Conservation (phyloP, 2,113 vertebrate species). For the Psittacula cyanocephala region DNA sequence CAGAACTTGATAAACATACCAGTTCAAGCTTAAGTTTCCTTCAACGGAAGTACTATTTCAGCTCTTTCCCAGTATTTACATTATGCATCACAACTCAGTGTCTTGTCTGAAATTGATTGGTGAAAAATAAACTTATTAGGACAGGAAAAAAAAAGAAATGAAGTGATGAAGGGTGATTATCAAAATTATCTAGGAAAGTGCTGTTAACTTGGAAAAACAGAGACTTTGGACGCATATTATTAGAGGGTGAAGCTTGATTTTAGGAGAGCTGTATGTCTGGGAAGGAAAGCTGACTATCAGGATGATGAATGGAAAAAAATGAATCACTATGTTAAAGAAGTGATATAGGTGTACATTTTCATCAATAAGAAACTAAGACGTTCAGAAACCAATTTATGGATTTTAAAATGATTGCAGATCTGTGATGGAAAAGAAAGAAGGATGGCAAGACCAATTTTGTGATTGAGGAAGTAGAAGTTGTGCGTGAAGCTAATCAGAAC, state of each 20-base stretch:
- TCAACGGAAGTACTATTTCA: background rate
- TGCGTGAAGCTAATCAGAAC: background rate
- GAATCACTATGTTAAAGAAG: background rate
- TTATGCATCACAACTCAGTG: background rate
- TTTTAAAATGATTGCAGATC: background rate
- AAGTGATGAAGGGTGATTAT: background rate
- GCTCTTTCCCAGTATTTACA: background rate
- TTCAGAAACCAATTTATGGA: background rate
- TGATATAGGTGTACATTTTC: background rate
- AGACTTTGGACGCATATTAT: background rate
- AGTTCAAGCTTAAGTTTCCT: background rate
- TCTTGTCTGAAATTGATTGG: background rate
- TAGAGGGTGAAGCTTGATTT: background rate
- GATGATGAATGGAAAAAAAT: background rate
- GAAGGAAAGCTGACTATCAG: background rate
- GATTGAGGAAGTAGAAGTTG: background rate
- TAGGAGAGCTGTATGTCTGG: background rate
- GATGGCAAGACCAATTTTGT: background rate
- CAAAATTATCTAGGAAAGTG: background rate
- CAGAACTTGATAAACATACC: background rate
- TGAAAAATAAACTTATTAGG: background rate
- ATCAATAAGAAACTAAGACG: background rate
- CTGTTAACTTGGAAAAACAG: background rate
- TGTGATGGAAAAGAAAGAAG: background rate
- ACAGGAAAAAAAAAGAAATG: background rate